Conservation (phyloP, 1,140 invertebrate genomes). For the Alviniconcha marisindica region DNA sequence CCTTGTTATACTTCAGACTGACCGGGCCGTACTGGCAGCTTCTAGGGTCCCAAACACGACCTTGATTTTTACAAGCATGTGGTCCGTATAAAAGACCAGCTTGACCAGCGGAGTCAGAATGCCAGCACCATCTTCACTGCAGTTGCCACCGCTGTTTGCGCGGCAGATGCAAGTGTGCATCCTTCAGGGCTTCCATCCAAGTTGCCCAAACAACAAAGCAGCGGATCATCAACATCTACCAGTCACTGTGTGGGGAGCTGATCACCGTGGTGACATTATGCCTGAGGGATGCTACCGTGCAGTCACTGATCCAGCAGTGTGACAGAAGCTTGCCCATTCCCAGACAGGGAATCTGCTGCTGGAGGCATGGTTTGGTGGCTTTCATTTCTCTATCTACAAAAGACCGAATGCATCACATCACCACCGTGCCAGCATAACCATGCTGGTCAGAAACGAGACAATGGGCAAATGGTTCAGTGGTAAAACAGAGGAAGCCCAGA, state of each 20-base stretch:
- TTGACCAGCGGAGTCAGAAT: neutral
- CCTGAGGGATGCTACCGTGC: neutral
- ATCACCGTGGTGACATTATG: constrained; percentile 21
- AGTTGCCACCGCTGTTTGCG: neutral
- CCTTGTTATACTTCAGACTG: neutral
- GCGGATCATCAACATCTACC: neutral
- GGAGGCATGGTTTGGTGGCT: constrained; percentile 26
- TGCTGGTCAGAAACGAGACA: constrained; percentile 1
- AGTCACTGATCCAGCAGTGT: neutral
- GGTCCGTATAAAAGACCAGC: neutral
- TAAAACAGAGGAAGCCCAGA: no score
- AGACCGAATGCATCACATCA: constrained; percentile 19
- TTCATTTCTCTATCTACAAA: constrained; percentile 29
- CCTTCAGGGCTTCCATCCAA: neutral
- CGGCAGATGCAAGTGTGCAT: neutral
- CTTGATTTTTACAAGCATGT: neutral
- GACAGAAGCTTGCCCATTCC: constrained; percentile 22
- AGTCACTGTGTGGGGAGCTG: neutral
- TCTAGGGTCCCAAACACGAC: neutral
- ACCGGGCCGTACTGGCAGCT: neutral
- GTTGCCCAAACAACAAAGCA: neutral
- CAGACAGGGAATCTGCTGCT: constrained; percentile 19
- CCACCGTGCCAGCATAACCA: constrained; percentile 31
- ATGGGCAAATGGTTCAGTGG: no score
- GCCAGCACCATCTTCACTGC: neutral